phyloP scores from a whole-genome alignment of 2,888 invertebrate genomes.

The Diloba caeruleocephala region DNA sequence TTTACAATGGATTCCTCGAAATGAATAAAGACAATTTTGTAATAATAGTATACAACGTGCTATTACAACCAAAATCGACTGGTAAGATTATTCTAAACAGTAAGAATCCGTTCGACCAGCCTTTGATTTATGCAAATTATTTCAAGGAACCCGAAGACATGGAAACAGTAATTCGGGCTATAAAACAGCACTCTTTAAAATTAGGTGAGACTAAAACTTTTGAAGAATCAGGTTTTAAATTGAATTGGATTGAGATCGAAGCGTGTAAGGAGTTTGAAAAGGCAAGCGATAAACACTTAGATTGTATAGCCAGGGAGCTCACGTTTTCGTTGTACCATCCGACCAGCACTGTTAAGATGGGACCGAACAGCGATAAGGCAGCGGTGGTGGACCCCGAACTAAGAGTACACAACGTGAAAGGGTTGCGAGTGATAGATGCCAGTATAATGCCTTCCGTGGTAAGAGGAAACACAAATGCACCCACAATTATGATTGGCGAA shows the following conservation, averaged over 20 bases:
- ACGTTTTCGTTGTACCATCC: no score
- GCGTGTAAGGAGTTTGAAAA: constrained; percentile 64
- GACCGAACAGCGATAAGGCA: no score
- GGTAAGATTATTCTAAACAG: constrained; percentile 91
- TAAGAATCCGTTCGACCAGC: constrained; percentile 91
- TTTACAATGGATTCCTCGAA: constrained; percentile 58
- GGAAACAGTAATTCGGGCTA: constrained; percentile 61
- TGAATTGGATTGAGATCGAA: constrained; percentile 69
- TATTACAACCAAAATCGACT: constrained; percentile 91
- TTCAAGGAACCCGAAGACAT: constrained; percentile 88
- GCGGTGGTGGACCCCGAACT: no score
- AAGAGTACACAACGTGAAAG: no score
- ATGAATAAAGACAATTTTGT: constrained; percentile 65
- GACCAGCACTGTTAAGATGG: no score
- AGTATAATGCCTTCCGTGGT: no score
- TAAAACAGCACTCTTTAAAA: constrained; percentile 61
- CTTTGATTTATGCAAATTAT: constrained; percentile 90
- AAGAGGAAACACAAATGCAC: no score
- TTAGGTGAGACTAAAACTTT: constrained; percentile 68
- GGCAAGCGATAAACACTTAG: background rate
- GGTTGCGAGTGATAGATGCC: no score
- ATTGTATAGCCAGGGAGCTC: no score
- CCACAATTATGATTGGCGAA: no score
- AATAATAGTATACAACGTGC: constrained; percentile 85
- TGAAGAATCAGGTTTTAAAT: constrained; percentile 57